These are phyloP conservation scores for Eutrigla gurnardus DNA, from an alignment of 2,797 vertebrate species.

Conservation along the genomic window DNA sequence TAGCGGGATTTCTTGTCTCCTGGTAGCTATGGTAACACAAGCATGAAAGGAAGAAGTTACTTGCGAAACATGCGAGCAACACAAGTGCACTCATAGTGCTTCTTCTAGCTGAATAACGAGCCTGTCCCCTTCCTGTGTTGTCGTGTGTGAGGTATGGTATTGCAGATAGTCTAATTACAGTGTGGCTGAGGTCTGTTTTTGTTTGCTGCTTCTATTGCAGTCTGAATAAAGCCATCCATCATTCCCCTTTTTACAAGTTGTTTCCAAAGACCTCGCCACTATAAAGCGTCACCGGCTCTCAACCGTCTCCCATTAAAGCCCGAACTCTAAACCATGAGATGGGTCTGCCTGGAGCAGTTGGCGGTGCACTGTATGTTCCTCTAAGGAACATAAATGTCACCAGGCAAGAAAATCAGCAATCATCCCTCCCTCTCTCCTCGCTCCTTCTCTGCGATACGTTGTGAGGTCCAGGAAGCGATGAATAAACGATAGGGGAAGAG, in stretches of 20 bases:
- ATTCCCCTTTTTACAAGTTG: conserved; percentile 46
- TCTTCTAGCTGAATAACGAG: conserved; percentile 1
- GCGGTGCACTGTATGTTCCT: conserved; percentile 45
- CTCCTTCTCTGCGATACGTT: conserved; percentile 32
- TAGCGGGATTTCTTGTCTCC: background rate
- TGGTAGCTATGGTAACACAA: background rate
- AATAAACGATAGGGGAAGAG: conserved; percentile 56
- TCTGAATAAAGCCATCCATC: conserved; percentile 42
- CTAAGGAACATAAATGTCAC: conserved; percentile 66
- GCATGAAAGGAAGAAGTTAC: background rate
- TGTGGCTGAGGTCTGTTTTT: conserved; percentile 20
- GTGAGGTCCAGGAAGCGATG: conserved; percentile 50
- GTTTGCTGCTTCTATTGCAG: conserved; percentile 36
- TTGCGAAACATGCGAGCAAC: background rate
- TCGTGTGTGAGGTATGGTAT: background rate
- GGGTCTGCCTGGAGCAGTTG: conserved; percentile 47
- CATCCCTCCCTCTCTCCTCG: conserved; percentile 3
- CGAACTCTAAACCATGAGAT: conserved; percentile 43
- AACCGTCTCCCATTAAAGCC: conserved; percentile 59
- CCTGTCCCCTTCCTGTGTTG: background rate
- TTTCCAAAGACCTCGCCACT: conserved; percentile 43
- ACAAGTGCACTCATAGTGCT: conserved; percentile 3
- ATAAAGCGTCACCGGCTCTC: conserved; percentile 49
- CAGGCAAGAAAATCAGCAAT: conserved; percentile 54
- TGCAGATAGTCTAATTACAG: conserved; percentile 21